Percentiles rank a stretch among this genome's conserved stretches.
These are phyloP conservation scores for Australoheros scitulus DNA, from an alignment of 2,113 vertebrate genomes.

Conservation along the genomic window DNA sequence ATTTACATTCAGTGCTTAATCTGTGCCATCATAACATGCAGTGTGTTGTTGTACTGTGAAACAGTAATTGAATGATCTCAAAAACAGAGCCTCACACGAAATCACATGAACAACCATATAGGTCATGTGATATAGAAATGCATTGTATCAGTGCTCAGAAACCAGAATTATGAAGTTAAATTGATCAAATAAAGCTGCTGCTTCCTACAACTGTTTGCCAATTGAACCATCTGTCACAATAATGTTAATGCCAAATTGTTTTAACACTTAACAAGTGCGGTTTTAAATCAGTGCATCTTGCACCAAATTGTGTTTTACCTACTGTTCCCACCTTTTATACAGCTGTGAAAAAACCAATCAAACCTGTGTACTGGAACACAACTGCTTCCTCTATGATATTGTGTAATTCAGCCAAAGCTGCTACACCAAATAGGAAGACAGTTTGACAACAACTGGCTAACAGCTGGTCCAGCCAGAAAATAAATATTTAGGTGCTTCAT, in stretches of 20 bases:
- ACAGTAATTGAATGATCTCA: background rate
- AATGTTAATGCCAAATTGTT: constrained; percentile 6
- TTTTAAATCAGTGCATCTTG: background rate
- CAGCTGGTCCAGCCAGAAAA: background rate
- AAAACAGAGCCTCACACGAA: background rate
- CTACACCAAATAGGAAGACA: background rate
- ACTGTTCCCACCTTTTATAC: background rate
- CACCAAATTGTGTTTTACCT: background rate
- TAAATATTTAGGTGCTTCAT: background rate
- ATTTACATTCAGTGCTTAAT: background rate
- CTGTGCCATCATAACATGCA: background rate
- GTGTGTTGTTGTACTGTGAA: background rate
- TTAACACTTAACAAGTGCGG: constrained; percentile 12
- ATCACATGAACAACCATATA: background rate
- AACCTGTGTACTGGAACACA: background rate
- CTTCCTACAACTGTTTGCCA: constrained; percentile 16
- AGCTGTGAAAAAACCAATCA: rapidly evolving
- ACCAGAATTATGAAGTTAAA: constrained; percentile 19
- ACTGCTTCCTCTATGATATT: background rate
- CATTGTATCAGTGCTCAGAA: background rate
- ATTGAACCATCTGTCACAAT: constrained; percentile 4
- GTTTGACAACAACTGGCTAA: constrained; percentile 1
- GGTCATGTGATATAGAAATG: background rate
- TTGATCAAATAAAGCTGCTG: constrained; percentile 11
- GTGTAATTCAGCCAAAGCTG: background rate